These are phyloP conservation scores for Colistium nudipinnis DNA, from an alignment of 2,113 vertebrate species.

Conservation along the genomic window DNA sequence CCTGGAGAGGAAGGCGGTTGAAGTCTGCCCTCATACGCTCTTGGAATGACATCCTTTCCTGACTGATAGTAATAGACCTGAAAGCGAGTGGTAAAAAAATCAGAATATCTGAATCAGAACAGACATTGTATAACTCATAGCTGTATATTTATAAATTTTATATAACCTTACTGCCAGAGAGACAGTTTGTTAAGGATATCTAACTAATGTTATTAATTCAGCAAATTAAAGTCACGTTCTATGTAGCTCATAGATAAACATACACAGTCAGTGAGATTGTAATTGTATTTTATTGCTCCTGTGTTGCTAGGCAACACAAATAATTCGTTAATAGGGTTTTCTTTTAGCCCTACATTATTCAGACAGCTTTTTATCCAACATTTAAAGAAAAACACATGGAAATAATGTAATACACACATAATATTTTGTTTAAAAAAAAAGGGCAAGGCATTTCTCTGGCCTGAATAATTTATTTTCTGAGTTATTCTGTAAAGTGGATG, in stretches of 20 bases:
- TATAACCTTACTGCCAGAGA: background rate
- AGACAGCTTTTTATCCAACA: too few relatives aligned
- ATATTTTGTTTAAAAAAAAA: too few relatives aligned
- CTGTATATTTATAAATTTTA: too few relatives aligned
- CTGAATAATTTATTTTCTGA: background rate
- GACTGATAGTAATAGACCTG: conserved; percentile 73
- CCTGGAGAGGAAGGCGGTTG: conserved; percentile 69
- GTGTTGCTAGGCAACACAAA: background rate
- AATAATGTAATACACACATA: too few relatives aligned
- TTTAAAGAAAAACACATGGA: too few relatives aligned
- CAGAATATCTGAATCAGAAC: background rate
- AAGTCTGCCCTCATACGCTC: conserved; percentile 70
- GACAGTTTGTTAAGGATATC: background rate
- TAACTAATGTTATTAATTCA: background rate
- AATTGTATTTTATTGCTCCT: background rate
- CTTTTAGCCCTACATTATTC: background rate
- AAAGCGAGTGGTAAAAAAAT: conserved; percentile 25
- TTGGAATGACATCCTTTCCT: conserved; percentile 24
- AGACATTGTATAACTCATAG: too few relatives aligned
- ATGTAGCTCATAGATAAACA: background rate
- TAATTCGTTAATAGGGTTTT: background rate
- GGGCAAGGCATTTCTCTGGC: background rate
- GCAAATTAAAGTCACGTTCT: background rate
- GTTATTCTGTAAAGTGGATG: background rate
- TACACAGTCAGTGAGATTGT: background rate